Evolutionary conservation across 2,797 vertebrate species (phyloP).

Genomic region (Crypturellus tataupa): DNA sequence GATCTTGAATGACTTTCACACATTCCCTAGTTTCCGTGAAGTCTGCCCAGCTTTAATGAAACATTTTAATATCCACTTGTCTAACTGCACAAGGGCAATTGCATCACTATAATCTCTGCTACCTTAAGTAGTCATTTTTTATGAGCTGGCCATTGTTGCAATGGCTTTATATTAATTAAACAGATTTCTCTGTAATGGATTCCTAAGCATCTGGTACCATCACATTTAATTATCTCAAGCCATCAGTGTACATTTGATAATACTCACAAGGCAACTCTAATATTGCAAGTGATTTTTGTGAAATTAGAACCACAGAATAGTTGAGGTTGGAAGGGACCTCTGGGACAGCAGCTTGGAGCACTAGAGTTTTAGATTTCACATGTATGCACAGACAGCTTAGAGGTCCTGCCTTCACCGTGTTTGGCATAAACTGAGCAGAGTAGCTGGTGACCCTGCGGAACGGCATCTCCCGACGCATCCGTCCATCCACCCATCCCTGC

Average conservation of each 20-base stretch:
- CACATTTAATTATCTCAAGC: neutral
- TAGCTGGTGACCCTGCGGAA: rapidly evolving
- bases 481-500: too few species aligned
- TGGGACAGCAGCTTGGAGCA: neutral
- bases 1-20: neutral
- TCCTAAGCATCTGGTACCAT: neutral
- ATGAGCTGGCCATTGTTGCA: neutral
- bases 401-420: neutral
- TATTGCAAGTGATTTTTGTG: neutral
- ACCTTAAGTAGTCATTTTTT: neutral
- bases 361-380: neutral
- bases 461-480: rapidly evolving
- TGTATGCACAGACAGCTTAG: neutral
- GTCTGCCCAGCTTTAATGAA: neutral
- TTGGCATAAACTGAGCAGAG: neutral
- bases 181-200: neutral
- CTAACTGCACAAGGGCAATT: neutral
- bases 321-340: neutral
- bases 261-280: neutral
- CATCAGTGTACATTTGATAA: neutral
- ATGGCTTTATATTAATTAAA: neutral
- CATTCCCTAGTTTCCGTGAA: neutral
- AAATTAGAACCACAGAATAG: neutral
- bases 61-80: neutral
- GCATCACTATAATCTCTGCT: neutral